Conservation (phyloP, 2,113 vertebrate species). For the Plecturocebus donacophilus region DNA sequence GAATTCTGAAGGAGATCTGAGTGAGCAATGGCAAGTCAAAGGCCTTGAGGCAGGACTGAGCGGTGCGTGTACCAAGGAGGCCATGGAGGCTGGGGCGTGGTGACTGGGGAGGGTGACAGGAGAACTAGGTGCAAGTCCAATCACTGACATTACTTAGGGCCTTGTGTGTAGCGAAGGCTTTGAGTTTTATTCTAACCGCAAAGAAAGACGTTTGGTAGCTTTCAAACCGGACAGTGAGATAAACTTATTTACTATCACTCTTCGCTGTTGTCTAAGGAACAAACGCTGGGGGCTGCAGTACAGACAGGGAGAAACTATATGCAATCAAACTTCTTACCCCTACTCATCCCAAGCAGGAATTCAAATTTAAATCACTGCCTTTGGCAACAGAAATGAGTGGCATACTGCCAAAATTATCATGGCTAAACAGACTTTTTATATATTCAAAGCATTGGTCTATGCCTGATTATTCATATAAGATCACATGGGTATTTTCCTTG, state of each 20-base stretch:
- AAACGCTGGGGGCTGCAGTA: neutral
- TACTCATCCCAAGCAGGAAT: neutral
- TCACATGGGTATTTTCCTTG: neutral
- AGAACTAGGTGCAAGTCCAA: neutral
- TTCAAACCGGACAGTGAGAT: neutral
- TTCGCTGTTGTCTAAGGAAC: neutral
- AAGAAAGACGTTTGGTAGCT: neutral
- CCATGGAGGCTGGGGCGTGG: neutral
- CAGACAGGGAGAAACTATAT: neutral
- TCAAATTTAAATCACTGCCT: conserved; percentile 14
- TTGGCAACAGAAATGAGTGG: neutral
- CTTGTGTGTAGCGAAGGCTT: neutral
- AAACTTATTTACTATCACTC: neutral
- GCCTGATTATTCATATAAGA: neutral
- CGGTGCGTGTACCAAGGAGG: neutral
- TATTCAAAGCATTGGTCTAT: neutral
- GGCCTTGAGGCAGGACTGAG: neutral
- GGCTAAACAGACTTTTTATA: neutral
- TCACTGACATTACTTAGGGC: neutral
- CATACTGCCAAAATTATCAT: neutral
- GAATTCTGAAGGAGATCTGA: neutral
- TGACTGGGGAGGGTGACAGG: neutral
- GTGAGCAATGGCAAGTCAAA: neutral
- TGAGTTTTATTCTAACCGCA: neutral
- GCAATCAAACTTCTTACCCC: neutral